Conservation (phyloP, 2,797 vertebrate genomes). For the Helarctos malayanus region DNA sequence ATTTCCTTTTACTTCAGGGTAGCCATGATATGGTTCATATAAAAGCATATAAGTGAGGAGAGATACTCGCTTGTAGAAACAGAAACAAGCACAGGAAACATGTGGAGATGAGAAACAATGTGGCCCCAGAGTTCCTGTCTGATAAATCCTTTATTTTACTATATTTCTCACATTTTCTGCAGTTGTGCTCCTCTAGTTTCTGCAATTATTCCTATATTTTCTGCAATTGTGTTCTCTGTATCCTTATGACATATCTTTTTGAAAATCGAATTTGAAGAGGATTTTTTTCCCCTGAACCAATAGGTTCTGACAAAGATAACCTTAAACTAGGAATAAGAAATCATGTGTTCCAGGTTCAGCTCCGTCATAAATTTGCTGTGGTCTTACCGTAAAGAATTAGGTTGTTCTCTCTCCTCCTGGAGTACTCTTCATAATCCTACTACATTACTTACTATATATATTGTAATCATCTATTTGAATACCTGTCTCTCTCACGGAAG, state of each 20-base stretch:
- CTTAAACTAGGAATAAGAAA: background rate
- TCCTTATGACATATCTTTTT: background rate
- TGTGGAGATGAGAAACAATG: background rate
- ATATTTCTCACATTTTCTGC: background rate
- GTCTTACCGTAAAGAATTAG: background rate
- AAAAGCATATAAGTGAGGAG: background rate
- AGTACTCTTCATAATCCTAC: background rate
- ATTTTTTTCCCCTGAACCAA: background rate
- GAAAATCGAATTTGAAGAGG: background rate
- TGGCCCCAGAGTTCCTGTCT: background rate
- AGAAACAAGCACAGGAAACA: background rate
- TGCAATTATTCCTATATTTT: background rate
- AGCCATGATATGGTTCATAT: background rate
- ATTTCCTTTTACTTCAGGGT: background rate
- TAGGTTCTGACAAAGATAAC: slow-evolving; percentile 2
- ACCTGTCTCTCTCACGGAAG: background rate
- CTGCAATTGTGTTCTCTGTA: background rate
- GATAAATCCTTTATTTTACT: slow-evolving; percentile 1
- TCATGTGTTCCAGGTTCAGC: background rate
- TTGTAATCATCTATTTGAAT: background rate
- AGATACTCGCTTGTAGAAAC: background rate
- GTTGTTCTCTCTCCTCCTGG: background rate
- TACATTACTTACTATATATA: background rate
- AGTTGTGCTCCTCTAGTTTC: background rate
- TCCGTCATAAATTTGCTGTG: background rate